Evolutionary conservation across 2,888 invertebrate genomes (phyloP).

Genomic region (Pardosa pseudoannulata): DNA sequence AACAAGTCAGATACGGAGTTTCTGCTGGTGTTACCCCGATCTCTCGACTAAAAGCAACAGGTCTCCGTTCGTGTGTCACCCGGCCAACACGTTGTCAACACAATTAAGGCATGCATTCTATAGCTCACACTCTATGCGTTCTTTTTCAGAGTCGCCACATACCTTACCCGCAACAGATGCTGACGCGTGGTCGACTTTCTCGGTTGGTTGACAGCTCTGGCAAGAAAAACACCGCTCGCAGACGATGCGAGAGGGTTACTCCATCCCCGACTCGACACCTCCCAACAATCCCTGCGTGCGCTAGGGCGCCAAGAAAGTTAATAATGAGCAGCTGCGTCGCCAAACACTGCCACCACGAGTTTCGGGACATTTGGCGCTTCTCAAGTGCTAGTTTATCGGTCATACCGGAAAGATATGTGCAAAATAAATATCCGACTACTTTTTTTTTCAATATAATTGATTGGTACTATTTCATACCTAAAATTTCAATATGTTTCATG

Average conservation of each 20-base stretch:
- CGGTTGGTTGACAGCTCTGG: slow-evolving; percentile 13
- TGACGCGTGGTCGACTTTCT: slow-evolving; percentile 28
- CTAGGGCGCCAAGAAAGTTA: not conserved
- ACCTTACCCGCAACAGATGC: slow-evolving; percentile 32
- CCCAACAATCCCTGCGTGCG: not conserved
- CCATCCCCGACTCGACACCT: not conserved
- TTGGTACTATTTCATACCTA: no score
- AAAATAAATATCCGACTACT: no score
- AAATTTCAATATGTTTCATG: no score
- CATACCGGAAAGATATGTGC: no score
- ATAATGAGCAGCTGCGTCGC: not conserved
- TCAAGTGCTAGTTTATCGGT: not conserved
- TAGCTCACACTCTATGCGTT: not conserved
- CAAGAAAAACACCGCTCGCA: slow-evolving; percentile 35
- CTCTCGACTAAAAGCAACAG: no score
- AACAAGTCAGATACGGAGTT: no score
- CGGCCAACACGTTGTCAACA: not conserved
- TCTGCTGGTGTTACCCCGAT: no score
- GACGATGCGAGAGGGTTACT: not conserved
- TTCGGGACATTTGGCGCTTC: not conserved
- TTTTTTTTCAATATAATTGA: no score
- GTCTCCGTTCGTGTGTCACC: no score
- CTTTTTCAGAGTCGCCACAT: slow-evolving; percentile 1
- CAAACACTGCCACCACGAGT: not conserved
- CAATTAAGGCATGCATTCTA: slow-evolving; percentile 7